Evolutionary conservation across 2,888 invertebrate genomes (phyloP).

Genomic region (Cheilosia vulpina): DNA sequence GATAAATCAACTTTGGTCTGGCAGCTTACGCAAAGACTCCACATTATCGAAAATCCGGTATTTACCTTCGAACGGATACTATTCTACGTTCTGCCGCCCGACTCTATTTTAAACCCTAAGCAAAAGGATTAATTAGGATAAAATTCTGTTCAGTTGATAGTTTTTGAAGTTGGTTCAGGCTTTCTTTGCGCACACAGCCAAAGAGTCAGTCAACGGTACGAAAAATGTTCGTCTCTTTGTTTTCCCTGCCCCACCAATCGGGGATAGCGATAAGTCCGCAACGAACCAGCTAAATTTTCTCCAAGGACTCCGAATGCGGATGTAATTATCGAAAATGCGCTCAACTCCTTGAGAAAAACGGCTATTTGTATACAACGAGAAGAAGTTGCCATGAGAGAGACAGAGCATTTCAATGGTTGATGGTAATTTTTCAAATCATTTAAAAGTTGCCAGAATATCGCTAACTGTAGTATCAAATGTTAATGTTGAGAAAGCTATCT

Average conservation of each 20-base stretch:
- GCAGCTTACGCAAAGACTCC: too few relatives aligned
- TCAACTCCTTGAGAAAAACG: conserved; percentile 13
- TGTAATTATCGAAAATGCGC: conserved; percentile 63
- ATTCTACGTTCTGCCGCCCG: not conserved
- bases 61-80: conserved; percentile 19
- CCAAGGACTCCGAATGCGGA: conserved; percentile 66
- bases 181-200: conserved; percentile 58
- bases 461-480: too few relatives aligned
- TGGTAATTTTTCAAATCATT: conserved; percentile 70
- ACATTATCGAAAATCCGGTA: too few relatives aligned
- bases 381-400: conserved; percentile 21
- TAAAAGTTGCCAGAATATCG: too few relatives aligned
- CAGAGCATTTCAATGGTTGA: conserved; percentile 40
- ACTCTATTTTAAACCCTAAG: conserved; percentile 62
- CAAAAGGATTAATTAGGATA: conserved; percentile 75
- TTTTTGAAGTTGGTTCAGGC: conserved; percentile 74
- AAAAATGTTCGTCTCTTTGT: conserved; percentile 62
- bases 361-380: not conserved
- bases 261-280: conserved; percentile 51
- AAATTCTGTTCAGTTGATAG: conserved; percentile 73
- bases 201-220: conserved; percentile 73
- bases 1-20: too few relatives aligned
- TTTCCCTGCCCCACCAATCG: not conserved
- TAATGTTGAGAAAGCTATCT: too few relatives aligned
- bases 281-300: conserved; percentile 59